Conservation (phyloP, 2,888 invertebrate species). For the Caenorhabditis sp. region DNA sequence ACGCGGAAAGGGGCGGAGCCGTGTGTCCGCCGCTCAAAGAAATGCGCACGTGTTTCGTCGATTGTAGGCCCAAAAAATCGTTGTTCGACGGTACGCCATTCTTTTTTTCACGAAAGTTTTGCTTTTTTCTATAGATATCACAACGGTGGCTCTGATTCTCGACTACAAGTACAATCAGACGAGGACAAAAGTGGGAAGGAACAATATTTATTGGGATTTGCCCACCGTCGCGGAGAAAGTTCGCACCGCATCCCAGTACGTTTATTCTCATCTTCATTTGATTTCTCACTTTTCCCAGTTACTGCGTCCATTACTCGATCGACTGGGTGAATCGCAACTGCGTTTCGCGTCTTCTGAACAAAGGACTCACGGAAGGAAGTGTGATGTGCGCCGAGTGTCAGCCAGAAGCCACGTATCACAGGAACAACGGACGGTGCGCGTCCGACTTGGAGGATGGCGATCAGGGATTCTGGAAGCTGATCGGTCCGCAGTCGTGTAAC, state of each 20-base stretch:
- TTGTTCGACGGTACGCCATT: conserved; percentile 27
- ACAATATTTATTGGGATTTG: conserved; percentile 62
- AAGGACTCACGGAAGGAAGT: conserved; percentile 56
- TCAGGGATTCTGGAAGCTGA: conserved; percentile 77
- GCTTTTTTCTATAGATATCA: conserved; percentile 71
- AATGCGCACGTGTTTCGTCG: conserved; percentile 69
- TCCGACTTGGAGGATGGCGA: conserved; percentile 76
- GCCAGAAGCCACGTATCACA: conserved; percentile 75
- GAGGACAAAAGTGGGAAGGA: conserved; percentile 39
- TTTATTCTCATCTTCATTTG: background rate
- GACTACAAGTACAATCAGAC: conserved; percentile 72
- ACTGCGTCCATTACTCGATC: conserved; percentile 75
- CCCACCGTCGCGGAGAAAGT: conserved; percentile 54
- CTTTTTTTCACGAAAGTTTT: conserved; percentile 2
- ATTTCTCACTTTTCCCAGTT: conserved; percentile 57
- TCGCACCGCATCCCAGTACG: conserved; percentile 55
- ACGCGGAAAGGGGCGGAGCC: conserved; percentile 65
- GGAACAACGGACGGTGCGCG: conserved; percentile 68
- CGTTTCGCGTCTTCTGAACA: conserved; percentile 57
- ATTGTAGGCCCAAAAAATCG: conserved; percentile 46
- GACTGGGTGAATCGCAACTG: conserved; percentile 77
- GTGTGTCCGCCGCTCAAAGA: conserved; percentile 65
- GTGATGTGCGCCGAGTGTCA: conserved; percentile 77
- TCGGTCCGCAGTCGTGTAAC: conserved; percentile 75
- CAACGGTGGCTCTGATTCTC: conserved; percentile 75